Evolutionary conservation across 2,888 invertebrate species (phyloP).

Genomic region (Polyploca ridens): DNA sequence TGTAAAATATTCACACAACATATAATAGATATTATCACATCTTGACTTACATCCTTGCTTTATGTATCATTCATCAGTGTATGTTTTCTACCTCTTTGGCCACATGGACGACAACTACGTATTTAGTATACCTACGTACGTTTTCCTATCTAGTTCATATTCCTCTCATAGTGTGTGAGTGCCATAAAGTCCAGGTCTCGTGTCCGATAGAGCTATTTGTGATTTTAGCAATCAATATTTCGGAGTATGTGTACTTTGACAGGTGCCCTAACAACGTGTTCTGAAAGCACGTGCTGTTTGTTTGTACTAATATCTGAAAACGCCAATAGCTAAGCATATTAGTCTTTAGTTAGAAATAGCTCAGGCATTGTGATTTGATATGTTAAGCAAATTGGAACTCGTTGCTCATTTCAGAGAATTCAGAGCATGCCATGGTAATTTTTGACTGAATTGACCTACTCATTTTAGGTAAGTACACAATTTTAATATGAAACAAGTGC

Average conservation of each 20-base stretch:
- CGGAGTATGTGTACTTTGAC: slow-evolving; percentile 19
- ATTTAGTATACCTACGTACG: too few relatives aligned
- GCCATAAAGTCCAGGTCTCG: background rate
- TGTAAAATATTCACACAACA: too few relatives aligned
- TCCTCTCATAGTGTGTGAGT: background rate
- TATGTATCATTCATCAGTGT: too few relatives aligned
- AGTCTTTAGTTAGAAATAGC: background rate
- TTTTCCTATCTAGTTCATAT: background rate
- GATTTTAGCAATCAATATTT: slow-evolving; percentile 10
- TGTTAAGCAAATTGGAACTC: background rate
- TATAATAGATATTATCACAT: too few relatives aligned
- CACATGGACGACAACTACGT: too few relatives aligned
- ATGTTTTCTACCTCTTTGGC: too few relatives aligned
- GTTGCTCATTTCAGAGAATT: too few relatives aligned
- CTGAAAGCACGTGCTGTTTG: background rate
- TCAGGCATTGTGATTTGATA: background rate
- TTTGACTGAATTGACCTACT: too few relatives aligned
- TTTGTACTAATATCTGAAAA: background rate
- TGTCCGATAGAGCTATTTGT: slow-evolving; percentile 8
- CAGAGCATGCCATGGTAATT: too few relatives aligned
- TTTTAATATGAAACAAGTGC: too few relatives aligned
- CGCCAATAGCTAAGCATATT: background rate
- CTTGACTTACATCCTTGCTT: too few relatives aligned
- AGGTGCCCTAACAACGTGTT: slow-evolving; percentile 14
- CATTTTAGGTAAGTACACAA: too few relatives aligned